Percentiles rank a stretch among this genome's conserved stretches.
phyloP scores from a whole-genome alignment of 1,140 invertebrate species.

The Harlomillsia oculata region DNA sequence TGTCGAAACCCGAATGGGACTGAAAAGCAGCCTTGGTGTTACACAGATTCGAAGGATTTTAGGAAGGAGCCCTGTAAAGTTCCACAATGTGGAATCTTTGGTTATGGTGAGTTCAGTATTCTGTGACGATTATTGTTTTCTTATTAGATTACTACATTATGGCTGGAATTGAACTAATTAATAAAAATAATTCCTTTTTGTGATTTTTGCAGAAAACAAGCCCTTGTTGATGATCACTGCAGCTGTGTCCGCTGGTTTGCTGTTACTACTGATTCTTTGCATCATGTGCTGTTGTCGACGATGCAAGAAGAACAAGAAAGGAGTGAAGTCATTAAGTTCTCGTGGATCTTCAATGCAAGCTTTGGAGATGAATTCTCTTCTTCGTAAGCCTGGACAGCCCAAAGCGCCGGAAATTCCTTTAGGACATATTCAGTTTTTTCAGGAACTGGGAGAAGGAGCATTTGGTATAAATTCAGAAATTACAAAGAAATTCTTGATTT shows the following conservation, averaged over 20 bases:
- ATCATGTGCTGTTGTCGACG: constrained; percentile 37
- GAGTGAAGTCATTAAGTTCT: constrained; percentile 15
- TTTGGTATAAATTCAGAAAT: constrained; percentile 58
- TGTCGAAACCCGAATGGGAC: constrained; percentile 80
- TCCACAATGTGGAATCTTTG: constrained; percentile 61
- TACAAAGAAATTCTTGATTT: neutral
- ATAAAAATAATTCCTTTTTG: constrained; percentile 8
- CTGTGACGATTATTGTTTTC: constrained; percentile 4
- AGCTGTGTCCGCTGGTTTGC: constrained; percentile 22
- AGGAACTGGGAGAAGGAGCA: constrained; percentile 90
- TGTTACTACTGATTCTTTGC: constrained; percentile 29
- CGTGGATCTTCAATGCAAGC: constrained; percentile 49
- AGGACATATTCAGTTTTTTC: constrained; percentile 74
- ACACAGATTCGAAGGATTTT: constrained; percentile 51
- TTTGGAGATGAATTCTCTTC: constrained; percentile 66
- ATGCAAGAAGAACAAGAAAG: constrained; percentile 25
- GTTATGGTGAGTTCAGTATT: constrained; percentile 19
- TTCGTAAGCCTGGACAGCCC: constrained; percentile 50
- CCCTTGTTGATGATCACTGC: constrained; percentile 22
- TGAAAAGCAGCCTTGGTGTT: constrained; percentile 82
- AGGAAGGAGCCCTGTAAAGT: constrained; percentile 68
- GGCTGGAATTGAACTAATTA: constrained; percentile 20
- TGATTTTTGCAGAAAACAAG: constrained; percentile 25
- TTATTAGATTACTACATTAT: neutral
- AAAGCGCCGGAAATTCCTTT: constrained; percentile 58